phyloP scores from a whole-genome alignment of 2,113 vertebrate genomes.

The Epinephelus moara region DNA sequence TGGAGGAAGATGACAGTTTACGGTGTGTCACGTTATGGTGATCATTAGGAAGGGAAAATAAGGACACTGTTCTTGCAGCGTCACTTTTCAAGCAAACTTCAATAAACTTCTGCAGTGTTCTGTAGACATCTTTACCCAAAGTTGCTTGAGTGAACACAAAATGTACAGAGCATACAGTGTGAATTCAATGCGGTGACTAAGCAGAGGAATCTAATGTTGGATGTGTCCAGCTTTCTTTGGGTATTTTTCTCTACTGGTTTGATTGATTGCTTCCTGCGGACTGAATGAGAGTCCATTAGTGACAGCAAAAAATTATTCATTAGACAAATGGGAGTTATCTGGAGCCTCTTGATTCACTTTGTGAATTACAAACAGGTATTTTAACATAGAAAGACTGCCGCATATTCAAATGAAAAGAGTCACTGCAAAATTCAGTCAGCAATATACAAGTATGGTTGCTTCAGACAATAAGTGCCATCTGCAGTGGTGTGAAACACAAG shows the following conservation, averaged over 20 bases:
- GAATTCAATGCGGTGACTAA: not conserved
- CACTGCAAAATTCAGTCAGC: not conserved
- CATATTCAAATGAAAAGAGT: not conserved
- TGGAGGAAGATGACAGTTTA: slow-evolving; percentile 44
- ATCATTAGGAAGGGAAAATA: slow-evolving; percentile 19
- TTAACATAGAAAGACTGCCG: not conserved
- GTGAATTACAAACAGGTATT: not conserved
- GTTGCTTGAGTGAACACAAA: not conserved
- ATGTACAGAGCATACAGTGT: not conserved
- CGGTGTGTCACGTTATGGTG: slow-evolving; percentile 9
- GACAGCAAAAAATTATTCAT: slow-evolving; percentile 4
- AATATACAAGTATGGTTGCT: not conserved
- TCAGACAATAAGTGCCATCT: not conserved
- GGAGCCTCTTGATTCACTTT: not conserved
- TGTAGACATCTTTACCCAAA: not conserved
- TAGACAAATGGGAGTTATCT: not conserved
- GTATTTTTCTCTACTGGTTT: not conserved
- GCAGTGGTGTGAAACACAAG: not conserved
- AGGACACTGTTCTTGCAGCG: not conserved
- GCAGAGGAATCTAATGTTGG: not conserved
- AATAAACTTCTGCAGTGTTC: not conserved
- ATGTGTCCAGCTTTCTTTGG: not conserved
- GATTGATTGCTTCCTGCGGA: not conserved
- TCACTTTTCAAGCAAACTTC: not conserved
- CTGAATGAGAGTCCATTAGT: slow-evolving; percentile 10